Evolutionary conservation across 2,113 vertebrate genomes (phyloP).

Genomic region (Sorex fumeus): DNA sequence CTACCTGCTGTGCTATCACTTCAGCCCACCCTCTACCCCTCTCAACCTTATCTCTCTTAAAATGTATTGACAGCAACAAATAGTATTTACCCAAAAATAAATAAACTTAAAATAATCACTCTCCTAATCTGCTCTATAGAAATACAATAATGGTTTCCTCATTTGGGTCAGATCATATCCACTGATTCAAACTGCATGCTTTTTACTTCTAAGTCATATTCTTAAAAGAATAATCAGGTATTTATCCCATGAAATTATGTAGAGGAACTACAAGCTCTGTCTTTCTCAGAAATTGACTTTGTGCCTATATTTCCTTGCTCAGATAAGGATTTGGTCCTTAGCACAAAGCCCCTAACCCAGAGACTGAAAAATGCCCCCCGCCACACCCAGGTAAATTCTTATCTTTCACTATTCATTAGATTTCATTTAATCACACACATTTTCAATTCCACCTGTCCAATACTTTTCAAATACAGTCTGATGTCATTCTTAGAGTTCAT

Average conservation of each 20-base stretch:
- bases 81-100: background rate
- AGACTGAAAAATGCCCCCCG: background rate
- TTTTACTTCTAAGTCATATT: constrained; percentile 12
- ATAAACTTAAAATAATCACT: background rate
- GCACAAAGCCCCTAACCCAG: background rate
- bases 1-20: too few species aligned
- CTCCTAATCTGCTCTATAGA: background rate
- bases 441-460: background rate
- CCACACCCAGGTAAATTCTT: background rate
- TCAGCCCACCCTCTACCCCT: too few species aligned
- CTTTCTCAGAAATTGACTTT: background rate
- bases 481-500: background rate
- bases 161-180: constrained; percentile 1
- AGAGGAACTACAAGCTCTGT: background rate
- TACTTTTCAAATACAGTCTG: background rate
- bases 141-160: background rate
- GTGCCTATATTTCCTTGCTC: background rate
- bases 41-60: constrained; percentile 10
- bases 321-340: background rate
- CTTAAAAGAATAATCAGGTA: background rate
- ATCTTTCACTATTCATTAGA: background rate
- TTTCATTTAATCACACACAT: background rate
- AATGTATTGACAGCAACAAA: background rate
- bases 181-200: background rate
- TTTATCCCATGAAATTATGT: background rate